Evolutionary conservation across 1,140 invertebrate species (phyloP).

Genomic region (Lamellibrachia luymesi): DNA sequence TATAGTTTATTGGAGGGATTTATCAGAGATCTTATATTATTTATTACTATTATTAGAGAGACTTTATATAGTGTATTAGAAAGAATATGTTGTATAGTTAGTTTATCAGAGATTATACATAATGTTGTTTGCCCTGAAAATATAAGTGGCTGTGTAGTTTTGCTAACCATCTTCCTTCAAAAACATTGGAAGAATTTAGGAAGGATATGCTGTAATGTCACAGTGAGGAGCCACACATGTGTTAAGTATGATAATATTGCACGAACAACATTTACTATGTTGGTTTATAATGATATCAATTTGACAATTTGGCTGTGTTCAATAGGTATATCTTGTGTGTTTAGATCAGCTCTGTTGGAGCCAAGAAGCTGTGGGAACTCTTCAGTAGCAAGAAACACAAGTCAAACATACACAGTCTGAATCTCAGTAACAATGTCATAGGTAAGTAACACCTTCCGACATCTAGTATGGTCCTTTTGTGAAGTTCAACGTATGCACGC

Average conservation of each 20-base stretch:
- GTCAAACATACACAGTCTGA: conserved; percentile 42
- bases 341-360: not conserved
- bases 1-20: too few relatives aligned
- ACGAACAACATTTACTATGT: not conserved
- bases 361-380: not conserved
- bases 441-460: conserved; percentile 28
- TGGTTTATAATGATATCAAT: not conserved
- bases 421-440: conserved; percentile 39
- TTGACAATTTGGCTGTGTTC: not conserved
- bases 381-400: conserved; percentile 25
- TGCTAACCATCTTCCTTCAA: too few relatives aligned
- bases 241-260: not conserved
- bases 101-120: too few relatives aligned
- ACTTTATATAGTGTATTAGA: too few relatives aligned
- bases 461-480: too few relatives aligned
- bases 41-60: too few relatives aligned
- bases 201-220: too few relatives aligned
- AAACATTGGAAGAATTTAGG: too few relatives aligned
- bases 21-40: not conserved
- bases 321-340: not conserved
- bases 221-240: not conserved
- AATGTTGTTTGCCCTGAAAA: too few relatives aligned
- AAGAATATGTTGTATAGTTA: too few relatives aligned
- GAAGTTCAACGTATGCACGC: too few relatives aligned
- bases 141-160: too few relatives aligned